Base-by-base conservation (phyloP, 2,888 invertebrate species). In the Agelastica alni region DNA sequence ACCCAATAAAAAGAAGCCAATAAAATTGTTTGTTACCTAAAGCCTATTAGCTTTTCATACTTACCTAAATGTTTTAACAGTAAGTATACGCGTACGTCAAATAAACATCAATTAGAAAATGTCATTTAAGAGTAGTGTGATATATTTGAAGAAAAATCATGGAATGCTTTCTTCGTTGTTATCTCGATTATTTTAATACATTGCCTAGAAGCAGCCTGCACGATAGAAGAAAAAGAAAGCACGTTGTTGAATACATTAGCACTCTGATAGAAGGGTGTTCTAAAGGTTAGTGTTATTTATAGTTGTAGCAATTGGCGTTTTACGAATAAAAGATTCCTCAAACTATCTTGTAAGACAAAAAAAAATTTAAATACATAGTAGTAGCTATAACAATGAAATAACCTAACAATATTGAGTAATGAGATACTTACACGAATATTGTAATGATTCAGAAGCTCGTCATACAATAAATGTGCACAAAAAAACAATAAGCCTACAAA, bases 141-240 rank as follows among this genome's bases (percentile, higher is more conserved):
- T 9, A 14, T 9, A 41, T 26, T 26, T 3, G 1, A 9, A 31
- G 10, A 51, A 53, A 55, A 52, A 44, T n/a, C 45, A 91, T 91
- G 91, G 90, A 91, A 75, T 83, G 85, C 60, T 83, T 90, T 64
- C 85, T 92, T 77, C 86, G 89, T 63, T 87, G 84, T 71, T 91
- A 91, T 77, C 90, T 89, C 68, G 88, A 91, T 62, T 82, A 85
- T 39, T 90, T 92, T 70, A 78, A 82, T 63, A 83, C 83, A 64
- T 78, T 90, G 71, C 85, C 88, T 45, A 83, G 91, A 6, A 88
- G 86, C 74, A 83, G 85, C 63, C 79, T 92, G 45, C 86, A 87
- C 62, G 86, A 86, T 44, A 82, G 89, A 18, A 83, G 84, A 65
- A 90, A 87, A 65, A 81, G 92, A 26, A 79, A 84, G 26, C 83